Conservation (phyloP, 2,888 invertebrate species). For the Erebia aethiops region DNA sequence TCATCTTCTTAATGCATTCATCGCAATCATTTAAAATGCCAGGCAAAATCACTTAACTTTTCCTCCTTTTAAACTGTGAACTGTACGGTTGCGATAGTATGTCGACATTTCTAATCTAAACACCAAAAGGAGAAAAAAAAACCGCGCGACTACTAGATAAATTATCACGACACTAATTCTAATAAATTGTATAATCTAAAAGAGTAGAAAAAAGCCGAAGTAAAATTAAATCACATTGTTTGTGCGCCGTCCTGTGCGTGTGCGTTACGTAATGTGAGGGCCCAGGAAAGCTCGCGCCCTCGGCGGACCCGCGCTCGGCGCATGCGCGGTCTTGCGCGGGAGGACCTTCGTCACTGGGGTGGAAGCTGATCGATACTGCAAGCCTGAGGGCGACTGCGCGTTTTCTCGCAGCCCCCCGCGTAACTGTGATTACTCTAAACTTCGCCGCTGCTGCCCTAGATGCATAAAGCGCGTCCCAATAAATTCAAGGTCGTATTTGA, state of each 20-base stretch:
- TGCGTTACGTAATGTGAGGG: constrained; percentile 80
- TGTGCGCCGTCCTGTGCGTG: constrained; percentile 83
- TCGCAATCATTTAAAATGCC: constrained; percentile 17
- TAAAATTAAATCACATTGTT: constrained; percentile 82
- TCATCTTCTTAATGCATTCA: constrained; percentile 30
- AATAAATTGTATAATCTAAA: constrained; percentile 78
- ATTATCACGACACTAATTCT: constrained; percentile 74
- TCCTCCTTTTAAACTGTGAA: constrained; percentile 50
- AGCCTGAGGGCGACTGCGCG: constrained; percentile 42
- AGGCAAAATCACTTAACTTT: constrained; percentile 14
- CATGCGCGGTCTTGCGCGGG: constrained; percentile 39
- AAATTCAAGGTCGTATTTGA: constrained; percentile 46
- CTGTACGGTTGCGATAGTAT: constrained; percentile 54
- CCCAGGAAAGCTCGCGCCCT: constrained; percentile 61
- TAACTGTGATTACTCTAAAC: constrained; percentile 38
- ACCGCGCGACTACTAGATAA: constrained; percentile 72
- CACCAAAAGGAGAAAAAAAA: constrained; percentile 56
- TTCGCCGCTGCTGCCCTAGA: constrained; percentile 59
- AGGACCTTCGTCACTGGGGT: constrained; percentile 32
- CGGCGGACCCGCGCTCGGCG: constrained; percentile 43
- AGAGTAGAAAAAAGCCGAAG: constrained; percentile 73
- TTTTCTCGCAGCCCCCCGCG: constrained; percentile 41
- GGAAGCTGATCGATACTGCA: constrained; percentile 46
- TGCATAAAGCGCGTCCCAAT: constrained; percentile 54
- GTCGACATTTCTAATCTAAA: constrained; percentile 59